Evolutionary conservation across 1,140 invertebrate genomes (phyloP).

Genomic region (Archegozetes longisetosus): DNA sequence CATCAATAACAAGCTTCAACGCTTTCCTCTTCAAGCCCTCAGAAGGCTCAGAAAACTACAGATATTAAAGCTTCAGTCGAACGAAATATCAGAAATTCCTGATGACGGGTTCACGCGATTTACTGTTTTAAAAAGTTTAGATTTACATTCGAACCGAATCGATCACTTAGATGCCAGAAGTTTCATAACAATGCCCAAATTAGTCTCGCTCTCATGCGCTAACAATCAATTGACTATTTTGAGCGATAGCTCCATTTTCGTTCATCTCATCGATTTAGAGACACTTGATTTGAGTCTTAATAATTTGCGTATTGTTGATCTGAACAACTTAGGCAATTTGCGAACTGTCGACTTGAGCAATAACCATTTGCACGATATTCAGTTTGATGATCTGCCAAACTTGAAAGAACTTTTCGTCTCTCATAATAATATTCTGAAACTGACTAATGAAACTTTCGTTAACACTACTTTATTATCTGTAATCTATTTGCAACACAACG

Average conservation of each 20-base stretch:
- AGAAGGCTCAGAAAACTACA: conserved; percentile 52
- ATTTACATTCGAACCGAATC: conserved; percentile 71
- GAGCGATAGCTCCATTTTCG: conserved; percentile 51
- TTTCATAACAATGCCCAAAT: conserved; percentile 55
- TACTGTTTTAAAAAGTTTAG: conserved; percentile 51
- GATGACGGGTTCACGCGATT: conserved; percentile 51
- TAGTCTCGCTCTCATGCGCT: conserved; percentile 61
- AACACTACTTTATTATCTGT: conserved; percentile 57
- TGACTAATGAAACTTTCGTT: conserved; percentile 59
- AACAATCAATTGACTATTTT: conserved; percentile 62
- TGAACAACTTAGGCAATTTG: conserved; percentile 52
- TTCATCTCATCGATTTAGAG: conserved; percentile 51
- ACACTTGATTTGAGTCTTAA: conserved; percentile 73
- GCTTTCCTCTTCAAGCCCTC: conserved; percentile 60
- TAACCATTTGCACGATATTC: conserved; percentile 68
- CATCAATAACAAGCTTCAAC: conserved; percentile 62
- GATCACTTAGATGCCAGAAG: conserved; percentile 51
- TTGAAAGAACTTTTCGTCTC: conserved; percentile 65
- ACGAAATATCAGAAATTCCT: conserved; percentile 52
- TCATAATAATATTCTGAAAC: conserved; percentile 73
- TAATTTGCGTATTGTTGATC: conserved; percentile 46
- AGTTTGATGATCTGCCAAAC: conserved; percentile 55
- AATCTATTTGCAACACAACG: conserved; percentile 71
- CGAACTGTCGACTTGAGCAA: conserved; percentile 66
- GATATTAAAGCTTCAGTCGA: conserved; percentile 60